phyloP scores from a whole-genome alignment of 64 coral and sea anemone genomes.

The Actinia tenebrosa region DNA sequence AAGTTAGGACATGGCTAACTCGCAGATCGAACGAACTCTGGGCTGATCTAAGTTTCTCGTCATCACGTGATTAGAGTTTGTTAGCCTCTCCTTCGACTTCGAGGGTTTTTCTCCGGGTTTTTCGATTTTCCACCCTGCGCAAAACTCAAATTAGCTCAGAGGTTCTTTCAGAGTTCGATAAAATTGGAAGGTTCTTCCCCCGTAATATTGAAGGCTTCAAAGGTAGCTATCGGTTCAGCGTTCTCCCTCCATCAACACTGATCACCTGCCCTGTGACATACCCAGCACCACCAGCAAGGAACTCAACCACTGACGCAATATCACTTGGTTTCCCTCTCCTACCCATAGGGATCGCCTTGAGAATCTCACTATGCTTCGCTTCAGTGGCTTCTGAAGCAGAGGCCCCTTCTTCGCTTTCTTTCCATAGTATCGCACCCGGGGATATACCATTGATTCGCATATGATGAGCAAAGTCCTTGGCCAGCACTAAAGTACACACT shows the following conservation, averaged over 20 bases:
- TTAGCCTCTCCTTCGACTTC: too few species aligned
- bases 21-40: too few species aligned
- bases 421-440: not conserved
- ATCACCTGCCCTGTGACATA: slow-evolving; percentile 70
- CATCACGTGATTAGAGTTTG: too few species aligned
- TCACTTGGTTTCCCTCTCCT: slow-evolving; percentile 21
- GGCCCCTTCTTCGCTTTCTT: not conserved
- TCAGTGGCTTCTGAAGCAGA: not conserved
- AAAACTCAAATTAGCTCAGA: too few species aligned
- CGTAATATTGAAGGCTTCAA: too few species aligned
- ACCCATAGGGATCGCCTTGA: slow-evolving; percentile 43
- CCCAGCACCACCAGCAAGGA: not conserved
- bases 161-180: too few species aligned
- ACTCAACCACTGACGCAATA: slow-evolving; percentile 28
- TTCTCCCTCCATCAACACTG: slow-evolving; percentile 56
- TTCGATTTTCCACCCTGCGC: too few species aligned
- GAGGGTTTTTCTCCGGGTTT: too few species aligned
- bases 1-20: too few species aligned
- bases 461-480: slow-evolving; percentile 63
- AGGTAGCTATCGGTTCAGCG: slow-evolving; percentile 40
- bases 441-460: slow-evolving; percentile 61
- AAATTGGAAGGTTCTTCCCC: too few species aligned
- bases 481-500: slow-evolving; percentile 65
- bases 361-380: not conserved
- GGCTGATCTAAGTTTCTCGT: too few species aligned